These are phyloP conservation scores for Dinoponera quadriceps DNA, from an alignment of 1,140 invertebrate genomes.

Conservation along the genomic window DNA sequence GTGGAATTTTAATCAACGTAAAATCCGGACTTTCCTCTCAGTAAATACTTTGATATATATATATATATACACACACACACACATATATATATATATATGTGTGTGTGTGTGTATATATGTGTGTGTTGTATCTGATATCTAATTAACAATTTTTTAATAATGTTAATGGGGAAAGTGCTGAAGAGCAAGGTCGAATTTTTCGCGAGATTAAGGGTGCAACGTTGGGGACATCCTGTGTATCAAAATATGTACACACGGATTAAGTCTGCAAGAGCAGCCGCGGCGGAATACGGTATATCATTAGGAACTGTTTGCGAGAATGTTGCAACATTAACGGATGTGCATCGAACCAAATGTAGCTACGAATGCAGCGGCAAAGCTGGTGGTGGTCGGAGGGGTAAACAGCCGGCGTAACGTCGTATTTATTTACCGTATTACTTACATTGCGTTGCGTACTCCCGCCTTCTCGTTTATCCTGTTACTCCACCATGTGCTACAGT, in stretches of 20 bases:
- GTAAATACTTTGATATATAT: too few relatives aligned
- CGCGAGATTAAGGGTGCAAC: not conserved
- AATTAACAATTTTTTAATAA: not conserved
- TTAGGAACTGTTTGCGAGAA: slow-evolving; percentile 41
- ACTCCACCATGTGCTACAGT: not conserved
- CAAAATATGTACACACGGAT: not conserved
- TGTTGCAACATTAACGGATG: slow-evolving; percentile 46
- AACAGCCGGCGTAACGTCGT: slow-evolving; percentile 49
- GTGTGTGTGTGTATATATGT: too few relatives aligned
- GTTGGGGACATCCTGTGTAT: not conserved
- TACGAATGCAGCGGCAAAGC: slow-evolving; percentile 25
- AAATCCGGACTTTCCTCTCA: not conserved
- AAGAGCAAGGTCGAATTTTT: not conserved
- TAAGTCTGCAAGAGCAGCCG: slow-evolving; percentile 23
- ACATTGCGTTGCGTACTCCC: slow-evolving; percentile 44
- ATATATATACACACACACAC: too few relatives aligned
- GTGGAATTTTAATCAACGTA: not conserved
- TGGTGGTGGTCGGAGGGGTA: slow-evolving; percentile 13
- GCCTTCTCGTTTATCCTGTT: slow-evolving; percentile 31
- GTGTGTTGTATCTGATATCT: not conserved
- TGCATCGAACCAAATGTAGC: slow-evolving; percentile 29
- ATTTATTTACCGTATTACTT: slow-evolving; percentile 63
- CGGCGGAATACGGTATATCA: slow-evolving; percentile 21
- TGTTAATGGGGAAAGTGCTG: not conserved
- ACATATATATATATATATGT: too few relatives aligned